Evolutionary conservation across 2,888 invertebrate species (phyloP).

Genomic region (Tineola bisselliella): DNA sequence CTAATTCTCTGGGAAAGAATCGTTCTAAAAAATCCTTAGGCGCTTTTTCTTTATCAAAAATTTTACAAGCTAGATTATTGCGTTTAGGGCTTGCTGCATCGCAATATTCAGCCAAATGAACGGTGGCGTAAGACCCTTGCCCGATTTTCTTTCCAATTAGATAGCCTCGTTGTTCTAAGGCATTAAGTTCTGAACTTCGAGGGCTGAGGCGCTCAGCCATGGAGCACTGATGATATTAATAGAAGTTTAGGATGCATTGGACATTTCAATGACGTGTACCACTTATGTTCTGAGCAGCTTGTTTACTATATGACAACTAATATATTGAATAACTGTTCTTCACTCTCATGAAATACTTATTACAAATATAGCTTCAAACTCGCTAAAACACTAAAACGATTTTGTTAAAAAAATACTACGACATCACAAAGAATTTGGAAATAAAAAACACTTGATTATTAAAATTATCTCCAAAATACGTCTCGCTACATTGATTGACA

Average conservation of each 20-base stretch:
- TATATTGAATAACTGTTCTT: slow-evolving; percentile 19
- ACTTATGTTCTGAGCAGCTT: neutral
- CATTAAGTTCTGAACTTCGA: slow-evolving; percentile 85
- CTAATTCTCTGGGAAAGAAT: slow-evolving; percentile 93
- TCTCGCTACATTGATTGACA: slow-evolving; percentile 53
- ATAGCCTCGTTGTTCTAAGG: slow-evolving; percentile 86
- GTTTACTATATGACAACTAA: neutral
- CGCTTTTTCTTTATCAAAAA: slow-evolving; percentile 90
- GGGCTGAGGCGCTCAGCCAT: slow-evolving; percentile 81
- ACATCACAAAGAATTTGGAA: slow-evolving; percentile 68
- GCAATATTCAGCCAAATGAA: slow-evolving; percentile 84
- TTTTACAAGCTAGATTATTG: slow-evolving; percentile 86
- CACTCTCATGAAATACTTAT: slow-evolving; percentile 53
- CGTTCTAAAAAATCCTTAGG: slow-evolving; percentile 90
- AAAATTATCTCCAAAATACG: slow-evolving; percentile 53
- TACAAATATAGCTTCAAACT: slow-evolving; percentile 31
- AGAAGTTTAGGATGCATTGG: slow-evolving; percentile 68
- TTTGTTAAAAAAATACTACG: slow-evolving; percentile 54
- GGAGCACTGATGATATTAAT: slow-evolving; percentile 64
- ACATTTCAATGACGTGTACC: slow-evolving; percentile 48
- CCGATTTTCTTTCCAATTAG: slow-evolving; percentile 88
- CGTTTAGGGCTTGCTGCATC: slow-evolving; percentile 76
- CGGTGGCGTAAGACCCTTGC: slow-evolving; percentile 91
- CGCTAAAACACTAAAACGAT: slow-evolving; percentile 56
- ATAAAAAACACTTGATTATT: slow-evolving; percentile 61